phyloP scores from a whole-genome alignment of 2,113 vertebrate species.

The Ciconia stormi region DNA sequence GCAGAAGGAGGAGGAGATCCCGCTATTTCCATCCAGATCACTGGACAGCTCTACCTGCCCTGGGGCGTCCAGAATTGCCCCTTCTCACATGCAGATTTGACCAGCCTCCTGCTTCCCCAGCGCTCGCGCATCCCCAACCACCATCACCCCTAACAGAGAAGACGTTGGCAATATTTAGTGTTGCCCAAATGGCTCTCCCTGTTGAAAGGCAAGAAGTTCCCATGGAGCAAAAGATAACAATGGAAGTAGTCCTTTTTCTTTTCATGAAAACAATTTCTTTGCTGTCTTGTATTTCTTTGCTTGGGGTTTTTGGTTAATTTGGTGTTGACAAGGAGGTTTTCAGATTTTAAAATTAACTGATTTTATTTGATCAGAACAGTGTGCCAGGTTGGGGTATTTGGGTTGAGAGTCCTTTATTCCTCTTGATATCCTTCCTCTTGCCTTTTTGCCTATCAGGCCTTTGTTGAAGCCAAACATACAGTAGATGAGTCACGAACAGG shows the following conservation, averaged over 20 bases:
- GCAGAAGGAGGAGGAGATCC: not conserved
- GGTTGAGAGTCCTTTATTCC: not conserved
- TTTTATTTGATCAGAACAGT: not conserved
- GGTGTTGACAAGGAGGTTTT: not conserved
- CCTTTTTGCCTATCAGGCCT: not conserved
- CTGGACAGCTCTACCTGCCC: not conserved
- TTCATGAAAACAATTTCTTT: not conserved
- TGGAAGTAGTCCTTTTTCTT: not conserved
- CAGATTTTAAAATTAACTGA: not conserved
- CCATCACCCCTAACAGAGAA: not conserved
- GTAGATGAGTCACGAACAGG: conserved; percentile 40
- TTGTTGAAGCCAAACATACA: conserved; percentile 3
- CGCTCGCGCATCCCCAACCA: fast-evolving
- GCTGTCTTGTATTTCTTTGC: not conserved
- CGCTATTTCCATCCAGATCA: not conserved
- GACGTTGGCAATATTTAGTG: not conserved
- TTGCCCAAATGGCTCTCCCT: not conserved
- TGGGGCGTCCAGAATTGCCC: not conserved
- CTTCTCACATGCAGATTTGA: not conserved
- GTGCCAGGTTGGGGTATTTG: not conserved
- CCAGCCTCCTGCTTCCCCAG: not conserved
- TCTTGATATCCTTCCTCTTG: not conserved
- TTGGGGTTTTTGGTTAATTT: not conserved
- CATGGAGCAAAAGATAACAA: not conserved
- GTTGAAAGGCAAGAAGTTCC: not conserved